These are phyloP conservation scores for Smutsia temminckii DNA, from an alignment of 2,797 vertebrate species.

Conservation along the genomic window DNA sequence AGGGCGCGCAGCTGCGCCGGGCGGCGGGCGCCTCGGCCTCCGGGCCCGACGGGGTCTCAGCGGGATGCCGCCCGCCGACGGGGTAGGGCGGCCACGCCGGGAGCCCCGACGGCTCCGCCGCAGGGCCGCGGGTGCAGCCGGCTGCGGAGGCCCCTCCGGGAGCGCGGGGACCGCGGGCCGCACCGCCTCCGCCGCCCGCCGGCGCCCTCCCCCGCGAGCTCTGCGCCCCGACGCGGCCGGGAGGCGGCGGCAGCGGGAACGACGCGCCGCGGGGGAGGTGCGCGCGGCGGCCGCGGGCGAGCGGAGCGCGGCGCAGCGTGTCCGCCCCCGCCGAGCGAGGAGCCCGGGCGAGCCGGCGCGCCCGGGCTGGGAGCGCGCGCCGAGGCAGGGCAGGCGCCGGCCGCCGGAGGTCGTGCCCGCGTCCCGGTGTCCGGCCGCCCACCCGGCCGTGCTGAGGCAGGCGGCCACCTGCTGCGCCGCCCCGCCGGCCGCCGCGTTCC, in stretches of 20 bases:
- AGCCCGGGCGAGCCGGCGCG: constrained; percentile 40
- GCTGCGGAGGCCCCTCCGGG: background rate
- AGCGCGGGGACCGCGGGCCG: background rate
- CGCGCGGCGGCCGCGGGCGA: background rate
- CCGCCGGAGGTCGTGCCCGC: background rate
- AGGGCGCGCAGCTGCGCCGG: background rate
- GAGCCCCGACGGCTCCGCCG: constrained; percentile 31
- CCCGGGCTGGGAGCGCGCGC: constrained; percentile 43
- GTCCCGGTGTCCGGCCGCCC: background rate
- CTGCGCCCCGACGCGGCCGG: background rate
- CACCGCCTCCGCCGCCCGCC: background rate
- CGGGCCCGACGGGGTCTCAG: background rate
- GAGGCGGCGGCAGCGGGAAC: background rate
- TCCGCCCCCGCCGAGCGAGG: constrained; percentile 65
- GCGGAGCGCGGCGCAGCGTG: background rate
- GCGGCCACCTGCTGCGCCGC: constrained; percentile 68
- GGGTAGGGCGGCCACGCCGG: background rate
- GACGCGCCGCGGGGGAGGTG: background rate
- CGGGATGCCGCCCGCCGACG: background rate
- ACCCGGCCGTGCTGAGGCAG: background rate
- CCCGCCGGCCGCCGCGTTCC: background rate
- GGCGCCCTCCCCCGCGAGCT: background rate
- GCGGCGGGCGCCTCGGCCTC: background rate
- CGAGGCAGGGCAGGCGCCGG: constrained; percentile 3
- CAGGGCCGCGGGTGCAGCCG: background rate